phyloP scores from a whole-genome alignment of 2,113 vertebrate genomes.

The Dolichotis patagonum region DNA sequence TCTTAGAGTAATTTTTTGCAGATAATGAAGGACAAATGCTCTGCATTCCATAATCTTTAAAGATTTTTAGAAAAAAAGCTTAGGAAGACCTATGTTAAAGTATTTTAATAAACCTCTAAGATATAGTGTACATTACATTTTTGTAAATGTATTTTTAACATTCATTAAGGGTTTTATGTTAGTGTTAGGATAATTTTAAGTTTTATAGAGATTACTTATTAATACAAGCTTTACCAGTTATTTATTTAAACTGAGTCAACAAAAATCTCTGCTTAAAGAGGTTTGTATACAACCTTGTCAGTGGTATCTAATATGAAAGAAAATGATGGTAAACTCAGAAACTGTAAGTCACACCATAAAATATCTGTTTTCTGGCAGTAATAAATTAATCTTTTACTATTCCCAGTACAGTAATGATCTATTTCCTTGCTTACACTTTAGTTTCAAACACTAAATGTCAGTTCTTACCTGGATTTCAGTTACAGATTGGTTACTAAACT shows the following conservation, averaged over 20 bases:
- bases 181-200: slow-evolving; percentile 28
- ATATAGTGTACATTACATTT: not conserved
- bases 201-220: not conserved
- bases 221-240: not conserved
- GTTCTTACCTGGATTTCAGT: not conserved
- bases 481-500: slow-evolving; percentile 33
- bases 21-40: not conserved
- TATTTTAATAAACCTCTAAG: not conserved
- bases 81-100: not conserved
- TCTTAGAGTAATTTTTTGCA: not conserved
- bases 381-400: slow-evolving; percentile 6
- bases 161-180: not conserved
- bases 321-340: not conserved
- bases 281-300: not conserved
- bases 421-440: slow-evolving; percentile 14
- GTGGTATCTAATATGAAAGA: slow-evolving; percentile 21
- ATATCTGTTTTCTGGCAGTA: slow-evolving; percentile 1
- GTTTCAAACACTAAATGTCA: not conserved
- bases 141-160: not conserved
- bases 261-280: not conserved
- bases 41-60: slow-evolving; percentile 44
- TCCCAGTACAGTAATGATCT: not conserved
- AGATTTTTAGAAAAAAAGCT: not conserved
- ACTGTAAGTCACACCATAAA: not conserved
- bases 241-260: slow-evolving; percentile 14